A percentile compares a stretch with the other conserved stretches of the same genome.
Conservation (phyloP, 2,797 vertebrate species). For the Micromesistius poutassou region DNA sequence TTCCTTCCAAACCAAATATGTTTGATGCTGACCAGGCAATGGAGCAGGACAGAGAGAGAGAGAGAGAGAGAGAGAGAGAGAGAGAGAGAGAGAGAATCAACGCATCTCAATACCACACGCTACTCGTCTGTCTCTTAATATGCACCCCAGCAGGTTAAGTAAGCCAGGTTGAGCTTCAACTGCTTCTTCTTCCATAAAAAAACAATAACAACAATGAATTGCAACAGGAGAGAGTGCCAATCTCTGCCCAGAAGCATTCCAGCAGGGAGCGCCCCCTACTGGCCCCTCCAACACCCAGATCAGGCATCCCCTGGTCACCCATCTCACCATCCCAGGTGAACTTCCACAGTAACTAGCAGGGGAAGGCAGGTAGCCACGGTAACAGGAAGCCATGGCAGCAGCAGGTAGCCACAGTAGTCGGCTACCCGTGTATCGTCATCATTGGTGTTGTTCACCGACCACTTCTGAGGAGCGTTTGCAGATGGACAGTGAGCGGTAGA, state of each 20-base stretch:
- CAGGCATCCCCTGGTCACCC: neutral
- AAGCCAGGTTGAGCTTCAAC: neutral
- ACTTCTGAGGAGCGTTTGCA: neutral
- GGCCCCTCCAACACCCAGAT: neutral
- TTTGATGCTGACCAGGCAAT: slow-evolving; percentile 5
- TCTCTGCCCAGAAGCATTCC: neutral
- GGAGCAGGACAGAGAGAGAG: neutral
- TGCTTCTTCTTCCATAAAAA: neutral
- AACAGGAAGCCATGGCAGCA: neutral
- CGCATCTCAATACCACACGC: no score
- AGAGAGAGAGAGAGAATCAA: no score
- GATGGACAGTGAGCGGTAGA: neutral
- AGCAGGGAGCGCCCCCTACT: neutral
- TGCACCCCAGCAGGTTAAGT: no score
- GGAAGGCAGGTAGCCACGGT: neutral
- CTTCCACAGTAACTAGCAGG: neutral
- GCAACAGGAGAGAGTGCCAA: neutral
- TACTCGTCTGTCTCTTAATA: no score
- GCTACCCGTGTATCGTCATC: neutral
- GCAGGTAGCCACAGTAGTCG: neutral
- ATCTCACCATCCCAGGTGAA: neutral
- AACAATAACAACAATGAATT: neutral
- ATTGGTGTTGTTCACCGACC: neutral
- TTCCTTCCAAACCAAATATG: slow-evolving; percentile 12
- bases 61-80: neutral